A percentile compares a stretch with the other conserved stretches of the same genome.
Conservation (phyloP, 2,888 invertebrate species). For the Drosophila colorata region DNA sequence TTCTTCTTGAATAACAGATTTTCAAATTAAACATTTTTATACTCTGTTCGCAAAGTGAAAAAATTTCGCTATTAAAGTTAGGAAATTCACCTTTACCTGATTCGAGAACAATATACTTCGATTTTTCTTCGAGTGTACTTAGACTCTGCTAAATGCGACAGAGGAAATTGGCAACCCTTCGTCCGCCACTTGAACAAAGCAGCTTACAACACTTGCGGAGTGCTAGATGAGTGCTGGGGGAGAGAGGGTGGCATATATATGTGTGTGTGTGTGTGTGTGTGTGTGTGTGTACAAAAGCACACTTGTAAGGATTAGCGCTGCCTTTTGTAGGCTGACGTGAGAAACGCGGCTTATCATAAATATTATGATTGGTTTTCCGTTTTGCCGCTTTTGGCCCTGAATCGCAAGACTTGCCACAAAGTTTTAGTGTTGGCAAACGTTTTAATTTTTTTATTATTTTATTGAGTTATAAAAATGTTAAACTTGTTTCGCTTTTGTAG, state of each 20-base stretch:
- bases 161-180: slow-evolving; percentile 49
- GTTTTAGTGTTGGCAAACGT: neutral
- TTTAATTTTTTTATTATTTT: neutral
- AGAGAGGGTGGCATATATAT: slow-evolving; percentile 7
- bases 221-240: slow-evolving; percentile 33
- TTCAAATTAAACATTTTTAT: no score
- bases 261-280: slow-evolving; percentile 10
- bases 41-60: no score
- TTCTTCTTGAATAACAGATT: no score
- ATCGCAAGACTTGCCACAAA: neutral
- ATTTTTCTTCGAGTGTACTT: neutral
- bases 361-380: slow-evolving; percentile 65
- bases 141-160: slow-evolving; percentile 16
- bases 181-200: slow-evolving; percentile 72
- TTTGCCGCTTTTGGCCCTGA: slow-evolving; percentile 5
- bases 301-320: slow-evolving; percentile 72
- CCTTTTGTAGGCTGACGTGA: slow-evolving; percentile 54
- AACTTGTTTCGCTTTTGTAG: neutral
- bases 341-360: slow-evolving; percentile 69
- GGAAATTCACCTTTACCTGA: no score
- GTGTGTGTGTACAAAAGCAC: slow-evolving; percentile 16
- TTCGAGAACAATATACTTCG: no score
- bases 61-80: no score
- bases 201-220: slow-evolving; percentile 76
- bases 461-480: neutral